Conservation (phyloP, 2,113 vertebrate species). For the Callithrix jacchus region DNA sequence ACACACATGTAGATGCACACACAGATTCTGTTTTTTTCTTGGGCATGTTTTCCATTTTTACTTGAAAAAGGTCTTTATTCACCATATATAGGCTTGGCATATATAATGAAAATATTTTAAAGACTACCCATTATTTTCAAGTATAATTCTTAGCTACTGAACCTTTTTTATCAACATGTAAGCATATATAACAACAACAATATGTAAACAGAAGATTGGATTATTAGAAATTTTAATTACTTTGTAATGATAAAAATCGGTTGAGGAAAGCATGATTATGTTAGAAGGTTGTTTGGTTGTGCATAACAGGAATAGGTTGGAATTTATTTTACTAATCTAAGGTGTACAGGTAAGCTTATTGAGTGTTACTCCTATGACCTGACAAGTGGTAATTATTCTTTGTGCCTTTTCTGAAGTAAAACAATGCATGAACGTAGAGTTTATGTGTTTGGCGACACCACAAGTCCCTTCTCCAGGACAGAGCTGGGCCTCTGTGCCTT, state of each 20-base stretch:
- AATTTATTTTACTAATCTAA: background rate
- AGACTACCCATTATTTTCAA: background rate
- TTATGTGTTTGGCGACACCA: fast-evolving
- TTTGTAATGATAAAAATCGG: background rate
- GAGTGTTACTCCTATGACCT: no score
- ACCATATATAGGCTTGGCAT: background rate
- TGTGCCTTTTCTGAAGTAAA: background rate
- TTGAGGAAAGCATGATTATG: background rate
- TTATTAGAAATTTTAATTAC: background rate
- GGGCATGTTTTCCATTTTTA: background rate
- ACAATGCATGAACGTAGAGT: fast-evolving
- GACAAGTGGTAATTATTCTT: background rate
- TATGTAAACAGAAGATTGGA: background rate
- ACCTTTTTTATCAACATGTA: background rate
- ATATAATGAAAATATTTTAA: background rate
- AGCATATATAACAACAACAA: background rate
- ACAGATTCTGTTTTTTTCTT: background rate
- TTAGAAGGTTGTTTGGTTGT: background rate
- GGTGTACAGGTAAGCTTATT: background rate
- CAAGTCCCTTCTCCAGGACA: background rate
- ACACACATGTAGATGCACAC: no score
- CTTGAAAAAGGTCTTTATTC: background rate
- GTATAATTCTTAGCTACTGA: background rate
- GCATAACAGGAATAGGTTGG: background rate
- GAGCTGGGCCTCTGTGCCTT: background rate